Evolutionary conservation across 1,140 invertebrate species (phyloP).

Genomic region (Dendroctonus valens): DNA sequence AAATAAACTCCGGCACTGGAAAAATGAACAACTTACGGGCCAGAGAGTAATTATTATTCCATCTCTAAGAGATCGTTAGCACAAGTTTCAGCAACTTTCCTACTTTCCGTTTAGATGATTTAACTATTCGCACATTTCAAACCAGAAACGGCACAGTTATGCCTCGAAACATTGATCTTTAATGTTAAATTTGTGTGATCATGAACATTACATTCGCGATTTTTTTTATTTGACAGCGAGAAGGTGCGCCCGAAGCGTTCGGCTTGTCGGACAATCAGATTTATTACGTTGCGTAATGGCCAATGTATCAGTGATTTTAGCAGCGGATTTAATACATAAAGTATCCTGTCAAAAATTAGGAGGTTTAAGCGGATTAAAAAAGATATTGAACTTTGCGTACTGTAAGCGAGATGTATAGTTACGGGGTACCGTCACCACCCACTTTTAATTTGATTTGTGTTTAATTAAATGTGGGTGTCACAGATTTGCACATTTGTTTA

Average conservation of each 20-base stretch:
- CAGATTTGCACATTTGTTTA: no score
- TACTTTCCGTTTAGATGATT: slow-evolving; percentile 5
- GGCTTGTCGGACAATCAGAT: slow-evolving; percentile 3
- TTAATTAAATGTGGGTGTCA: no score
- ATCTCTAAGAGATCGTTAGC: no score
- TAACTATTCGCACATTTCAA: not conserved
- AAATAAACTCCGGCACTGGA: no score
- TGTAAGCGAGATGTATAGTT: no score
- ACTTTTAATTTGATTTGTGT: no score
- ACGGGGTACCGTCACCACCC: no score
- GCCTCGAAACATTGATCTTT: not conserved
- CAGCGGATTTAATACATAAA: slow-evolving; percentile 7
- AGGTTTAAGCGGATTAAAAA: not conserved
- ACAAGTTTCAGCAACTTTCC: not conserved
- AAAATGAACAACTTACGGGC: no score
- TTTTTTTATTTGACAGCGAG: slow-evolving; percentile 8
- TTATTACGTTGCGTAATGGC: slow-evolving; percentile 7
- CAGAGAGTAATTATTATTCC: no score
- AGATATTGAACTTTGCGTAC: no score
- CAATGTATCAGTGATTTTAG: slow-evolving; percentile 2
- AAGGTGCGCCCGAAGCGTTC: slow-evolving; percentile 5
- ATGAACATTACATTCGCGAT: slow-evolving; percentile 8
- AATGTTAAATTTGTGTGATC: slow-evolving; percentile 7
- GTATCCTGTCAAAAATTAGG: slow-evolving; percentile 12
- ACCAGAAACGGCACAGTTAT: not conserved